Evolutionary conservation across 1,140 invertebrate genomes (phyloP).

Genomic region (Harpegnathos saltator): DNA sequence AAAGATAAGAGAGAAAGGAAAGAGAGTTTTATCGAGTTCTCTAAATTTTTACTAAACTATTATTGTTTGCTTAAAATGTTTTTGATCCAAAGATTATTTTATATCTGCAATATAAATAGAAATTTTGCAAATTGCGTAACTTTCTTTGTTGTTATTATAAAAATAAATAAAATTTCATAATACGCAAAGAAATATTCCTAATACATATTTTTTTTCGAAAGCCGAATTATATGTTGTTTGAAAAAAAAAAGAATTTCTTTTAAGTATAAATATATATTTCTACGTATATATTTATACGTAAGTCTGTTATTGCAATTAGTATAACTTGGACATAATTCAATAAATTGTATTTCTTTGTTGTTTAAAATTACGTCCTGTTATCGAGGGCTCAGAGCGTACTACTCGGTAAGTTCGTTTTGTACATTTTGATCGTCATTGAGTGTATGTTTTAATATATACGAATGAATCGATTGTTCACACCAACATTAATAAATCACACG

Average conservation of each 20-base stretch:
- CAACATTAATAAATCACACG: constrained; percentile 66
- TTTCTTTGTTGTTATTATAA: constrained; percentile 6
- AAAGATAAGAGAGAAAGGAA: neutral
- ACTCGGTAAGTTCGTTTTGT: constrained; percentile 81
- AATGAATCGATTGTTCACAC: constrained; percentile 58
- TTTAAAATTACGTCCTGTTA: constrained; percentile 82
- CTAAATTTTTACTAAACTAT: constrained; percentile 25
- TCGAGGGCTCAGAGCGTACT: constrained; percentile 81
- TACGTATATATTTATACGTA: constrained; percentile 40
- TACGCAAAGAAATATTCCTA: neutral
- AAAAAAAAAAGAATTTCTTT: neutral
- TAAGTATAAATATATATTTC: neutral
- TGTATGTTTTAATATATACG: constrained; percentile 67
- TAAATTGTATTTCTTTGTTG: constrained; percentile 81
- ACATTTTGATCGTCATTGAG: constrained; percentile 74
- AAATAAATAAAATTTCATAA: neutral
- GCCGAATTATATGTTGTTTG: neutral
- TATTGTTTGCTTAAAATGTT: constrained; percentile 2
- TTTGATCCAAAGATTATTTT: neutral
- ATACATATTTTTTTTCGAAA: constrained; percentile 3
- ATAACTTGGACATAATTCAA: constrained; percentile 62
- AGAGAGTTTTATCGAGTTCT: constrained; percentile 3
- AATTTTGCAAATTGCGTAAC: neutral
- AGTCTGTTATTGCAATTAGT: constrained; percentile 55
- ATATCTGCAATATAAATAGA: neutral